Conservation (phyloP, 2,888 invertebrate species). For the Apamea monoglypha region DNA sequence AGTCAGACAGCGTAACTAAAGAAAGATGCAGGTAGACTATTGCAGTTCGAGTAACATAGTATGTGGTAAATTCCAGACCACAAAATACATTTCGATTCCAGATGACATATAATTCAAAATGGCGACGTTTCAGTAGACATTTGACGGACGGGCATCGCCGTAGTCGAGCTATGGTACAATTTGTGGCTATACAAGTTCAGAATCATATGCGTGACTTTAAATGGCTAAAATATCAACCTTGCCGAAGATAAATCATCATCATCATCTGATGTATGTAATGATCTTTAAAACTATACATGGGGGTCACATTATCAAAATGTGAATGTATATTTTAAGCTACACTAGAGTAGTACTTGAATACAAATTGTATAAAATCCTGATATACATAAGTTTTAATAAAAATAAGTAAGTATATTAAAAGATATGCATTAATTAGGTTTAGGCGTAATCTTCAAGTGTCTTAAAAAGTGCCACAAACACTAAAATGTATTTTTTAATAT, state of each 20-base stretch:
- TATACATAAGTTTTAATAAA: constrained; percentile 54
- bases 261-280: constrained; percentile 29
- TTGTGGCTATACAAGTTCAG: constrained; percentile 61
- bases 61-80: constrained; percentile 18
- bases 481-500: constrained; percentile 56
- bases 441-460: constrained; percentile 59
- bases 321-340: constrained; percentile 55
- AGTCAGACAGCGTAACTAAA: not conserved
- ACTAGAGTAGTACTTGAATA: constrained; percentile 45
- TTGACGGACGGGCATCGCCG: constrained; percentile 17
- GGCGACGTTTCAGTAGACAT: constrained; percentile 10
- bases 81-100: constrained; percentile 5
- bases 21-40: constrained; percentile 21
- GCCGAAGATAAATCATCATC: constrained; percentile 1
- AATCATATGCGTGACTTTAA: constrained; percentile 56
- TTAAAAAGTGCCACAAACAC: constrained; percentile 69
- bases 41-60: constrained; percentile 34
- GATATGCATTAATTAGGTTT: constrained; percentile 53
- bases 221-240: constrained; percentile 29
- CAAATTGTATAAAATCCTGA: constrained; percentile 63
- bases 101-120: constrained; percentile 24
- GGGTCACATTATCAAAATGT: constrained; percentile 46
- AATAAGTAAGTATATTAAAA: constrained; percentile 36
- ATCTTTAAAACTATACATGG: constrained; percentile 47
- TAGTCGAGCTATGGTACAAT: constrained; percentile 60